phyloP scores from a whole-genome alignment of 2,888 invertebrate species.

The Heliconius ethilla region DNA sequence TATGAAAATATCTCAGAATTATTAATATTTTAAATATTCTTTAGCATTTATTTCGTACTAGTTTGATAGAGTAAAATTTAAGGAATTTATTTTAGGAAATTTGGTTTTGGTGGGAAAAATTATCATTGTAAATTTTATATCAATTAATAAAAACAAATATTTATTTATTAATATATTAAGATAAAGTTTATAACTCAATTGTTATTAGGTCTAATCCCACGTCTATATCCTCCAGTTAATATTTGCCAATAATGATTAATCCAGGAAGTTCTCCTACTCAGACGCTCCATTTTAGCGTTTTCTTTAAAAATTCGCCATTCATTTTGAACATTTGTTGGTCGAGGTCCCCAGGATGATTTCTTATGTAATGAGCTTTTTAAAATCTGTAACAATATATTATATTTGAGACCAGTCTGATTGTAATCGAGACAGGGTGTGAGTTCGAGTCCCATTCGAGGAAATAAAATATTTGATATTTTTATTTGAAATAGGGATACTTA shows the following conservation, averaged over 20 bases:
- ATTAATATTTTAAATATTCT: no score
- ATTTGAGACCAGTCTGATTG: not conserved
- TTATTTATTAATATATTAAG: no score
- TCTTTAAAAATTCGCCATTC: constrained; percentile 83
- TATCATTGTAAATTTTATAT: no score
- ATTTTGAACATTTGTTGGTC: constrained; percentile 67
- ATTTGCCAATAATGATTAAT: constrained; percentile 58
- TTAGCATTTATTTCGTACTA: no score
- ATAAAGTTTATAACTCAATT: not conserved
- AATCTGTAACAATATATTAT: constrained; percentile 62
- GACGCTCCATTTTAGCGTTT: constrained; percentile 62
- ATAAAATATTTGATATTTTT: not conserved
- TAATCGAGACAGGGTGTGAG: not conserved
- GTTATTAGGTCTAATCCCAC: constrained; percentile 21
- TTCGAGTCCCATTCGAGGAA: not conserved
- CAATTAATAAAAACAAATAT: no score
- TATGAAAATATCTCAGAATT: no score
- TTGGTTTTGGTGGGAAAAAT: no score
- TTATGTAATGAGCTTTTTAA: constrained; percentile 67
- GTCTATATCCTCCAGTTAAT: constrained; percentile 58
- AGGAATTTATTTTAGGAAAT: no score
- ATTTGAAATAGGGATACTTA: not conserved
- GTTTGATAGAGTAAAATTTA: no score
- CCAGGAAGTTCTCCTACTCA: constrained; percentile 47
- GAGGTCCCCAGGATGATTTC: constrained; percentile 84